Evolutionary conservation across 2,888 invertebrate species (phyloP), one percentile per base, ranked within the genome.

Genomic region (Lymantria dispar): DNA sequence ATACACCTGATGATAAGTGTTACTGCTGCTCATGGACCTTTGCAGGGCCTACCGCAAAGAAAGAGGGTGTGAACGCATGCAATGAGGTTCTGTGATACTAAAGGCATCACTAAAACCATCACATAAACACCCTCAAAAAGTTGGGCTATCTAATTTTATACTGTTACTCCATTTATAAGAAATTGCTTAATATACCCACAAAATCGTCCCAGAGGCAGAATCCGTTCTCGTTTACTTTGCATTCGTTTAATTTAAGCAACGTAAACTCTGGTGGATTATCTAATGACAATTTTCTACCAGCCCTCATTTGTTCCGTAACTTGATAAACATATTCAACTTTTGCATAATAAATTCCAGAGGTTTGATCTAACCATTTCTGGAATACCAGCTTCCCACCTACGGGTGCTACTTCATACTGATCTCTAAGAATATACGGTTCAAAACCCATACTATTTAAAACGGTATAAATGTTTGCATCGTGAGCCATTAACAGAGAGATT

Each of bases 381-480:
- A 89, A 87, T 0, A 89, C 83, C 13, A 91, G 59, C 56, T 89
- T 90, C 0, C 90, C 87, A 0, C 90, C 85, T 0, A 82, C 67
- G 0, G 90, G 90, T 0, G 72, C 70, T 1, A 70, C 58, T 63
- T 88, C 85, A 55, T 77, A 64, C 40, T 85, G 88, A 7, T 81
- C 57, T 10, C 56, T 54, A 7, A 91, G 67, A 1, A 1, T 48
- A 54, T 78, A 87, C 0, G 76, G 64, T 50, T 76, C 78, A 40
- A 89, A 78, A 15, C 62, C 51, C 59, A 91, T 64, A 8, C 76
- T 68, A 3, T 74, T 81, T 0, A 88, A 52, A 0, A 89, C 40
- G 0, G 87, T 85, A 39, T 81, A 83, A 3, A 89, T 69, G 53
- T 90, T 91, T 1, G 86, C 83, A 66, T 89, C 89, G 54, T 91